Evolutionary conservation across 30 jellyfish, hydroid and myxozoan genomes (phyloP).

Genomic region (Rhopilema esculentum): DNA sequence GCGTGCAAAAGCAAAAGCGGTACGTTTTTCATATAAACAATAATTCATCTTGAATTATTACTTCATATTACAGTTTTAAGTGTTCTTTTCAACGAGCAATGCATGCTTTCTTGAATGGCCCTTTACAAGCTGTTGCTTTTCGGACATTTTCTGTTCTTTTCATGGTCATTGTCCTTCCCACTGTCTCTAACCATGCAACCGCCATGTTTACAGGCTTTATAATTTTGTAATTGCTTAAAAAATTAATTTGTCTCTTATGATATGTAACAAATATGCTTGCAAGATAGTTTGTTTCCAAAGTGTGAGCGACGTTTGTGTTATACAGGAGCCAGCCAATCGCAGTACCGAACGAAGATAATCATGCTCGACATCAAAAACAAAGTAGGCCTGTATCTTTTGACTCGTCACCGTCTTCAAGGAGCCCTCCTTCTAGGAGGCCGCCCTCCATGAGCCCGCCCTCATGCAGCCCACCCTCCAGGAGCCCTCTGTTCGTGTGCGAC

Average conservation of each 20-base stretch:
- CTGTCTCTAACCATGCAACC: background rate
- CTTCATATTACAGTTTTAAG: background rate
- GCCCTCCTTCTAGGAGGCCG: background rate
- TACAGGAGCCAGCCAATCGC: background rate
- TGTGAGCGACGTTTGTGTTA: background rate
- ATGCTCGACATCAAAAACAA: background rate
- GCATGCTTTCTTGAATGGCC: background rate
- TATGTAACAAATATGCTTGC: no score
- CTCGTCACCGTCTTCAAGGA: background rate
- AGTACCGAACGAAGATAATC: background rate
- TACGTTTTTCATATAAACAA: background rate
- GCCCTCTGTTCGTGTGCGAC: background rate
- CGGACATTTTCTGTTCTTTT: background rate
- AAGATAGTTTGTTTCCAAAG: background rate
- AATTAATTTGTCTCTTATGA: no score
- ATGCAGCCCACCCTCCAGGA: background rate
- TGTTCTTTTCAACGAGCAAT: no score
- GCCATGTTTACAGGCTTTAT: background rate
- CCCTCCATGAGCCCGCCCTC: background rate
- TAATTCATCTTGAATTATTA: background rate
- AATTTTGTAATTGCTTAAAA: no score
- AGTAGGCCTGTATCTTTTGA: background rate
- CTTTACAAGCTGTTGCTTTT: background rate
- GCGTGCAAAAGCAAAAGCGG: slow-evolving; percentile 18
- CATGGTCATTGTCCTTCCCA: background rate